These are phyloP conservation scores for Lepus townsendii DNA, from an alignment of 2,797 vertebrate species.

Conservation along the genomic window DNA sequence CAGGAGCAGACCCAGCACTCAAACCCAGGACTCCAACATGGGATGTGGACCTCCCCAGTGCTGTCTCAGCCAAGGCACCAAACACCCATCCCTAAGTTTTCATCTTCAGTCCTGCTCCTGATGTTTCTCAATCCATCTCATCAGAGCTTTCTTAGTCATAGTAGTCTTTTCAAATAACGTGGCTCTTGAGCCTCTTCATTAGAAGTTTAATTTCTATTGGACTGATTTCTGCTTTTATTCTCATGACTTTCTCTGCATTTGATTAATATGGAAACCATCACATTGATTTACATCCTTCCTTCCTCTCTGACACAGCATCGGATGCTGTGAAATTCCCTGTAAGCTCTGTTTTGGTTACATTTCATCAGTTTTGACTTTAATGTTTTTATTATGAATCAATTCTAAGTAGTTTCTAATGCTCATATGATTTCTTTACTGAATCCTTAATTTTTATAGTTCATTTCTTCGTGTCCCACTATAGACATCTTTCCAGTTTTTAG, in stretches of 20 bases:
- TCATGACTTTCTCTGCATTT: constrained; percentile 35
- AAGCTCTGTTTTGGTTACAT: constrained; percentile 22
- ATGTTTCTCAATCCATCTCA: constrained; percentile 12
- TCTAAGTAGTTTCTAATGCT: constrained; percentile 46
- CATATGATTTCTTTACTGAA: not conserved
- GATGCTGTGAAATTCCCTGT: constrained; percentile 1
- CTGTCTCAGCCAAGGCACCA: not conserved
- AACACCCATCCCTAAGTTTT: no score
- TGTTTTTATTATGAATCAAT: not conserved
- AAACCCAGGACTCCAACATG: no score
- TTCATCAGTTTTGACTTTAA: constrained; percentile 43
- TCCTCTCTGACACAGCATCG: not conserved
- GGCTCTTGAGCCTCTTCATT: not conserved
- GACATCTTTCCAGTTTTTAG: not conserved
- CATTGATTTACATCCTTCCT: not conserved
- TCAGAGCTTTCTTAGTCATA: not conserved
- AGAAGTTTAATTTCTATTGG: constrained; percentile 32
- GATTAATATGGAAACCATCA: not conserved
- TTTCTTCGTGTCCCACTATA: constrained; percentile 21
- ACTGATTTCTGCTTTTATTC: not conserved
- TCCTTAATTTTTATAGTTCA: constrained; percentile 5
- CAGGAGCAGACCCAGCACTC: no score
- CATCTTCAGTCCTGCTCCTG: not conserved
- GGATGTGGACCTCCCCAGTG: no score
- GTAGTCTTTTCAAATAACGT: constrained; percentile 30